phyloP scores from a whole-genome alignment of 2,113 vertebrate species.

The Equus quagga region DNA sequence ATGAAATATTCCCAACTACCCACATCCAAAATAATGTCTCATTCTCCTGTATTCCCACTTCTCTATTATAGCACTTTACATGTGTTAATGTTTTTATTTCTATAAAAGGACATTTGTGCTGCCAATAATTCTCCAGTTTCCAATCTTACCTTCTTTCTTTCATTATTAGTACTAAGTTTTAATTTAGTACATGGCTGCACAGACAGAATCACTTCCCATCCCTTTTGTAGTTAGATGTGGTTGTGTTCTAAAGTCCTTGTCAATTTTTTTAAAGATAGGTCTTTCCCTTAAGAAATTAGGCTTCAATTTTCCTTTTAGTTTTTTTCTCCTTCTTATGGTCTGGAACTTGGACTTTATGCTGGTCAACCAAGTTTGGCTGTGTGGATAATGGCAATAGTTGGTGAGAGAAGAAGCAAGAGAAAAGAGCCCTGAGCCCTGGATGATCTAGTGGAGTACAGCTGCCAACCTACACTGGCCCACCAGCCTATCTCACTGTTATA shows the following conservation, averaged over 20 bases:
- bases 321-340: not conserved
- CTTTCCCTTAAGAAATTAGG: not conserved
- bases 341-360: not conserved
- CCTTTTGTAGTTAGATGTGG: not conserved
- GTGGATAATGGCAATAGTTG: not conserved
- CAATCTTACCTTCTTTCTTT: not conserved
- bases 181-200: not conserved
- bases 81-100: not conserved
- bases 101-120: not conserved
- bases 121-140: not conserved
- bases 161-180: not conserved
- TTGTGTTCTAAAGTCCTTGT: not conserved
- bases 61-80: not conserved
- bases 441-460: not conserved
- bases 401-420: not conserved
- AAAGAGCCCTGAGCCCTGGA: accelerated
- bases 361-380: not conserved
- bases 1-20: not conserved
- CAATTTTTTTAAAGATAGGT: not conserved
- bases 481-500: not conserved
- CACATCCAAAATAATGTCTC: not conserved
- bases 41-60: not conserved
- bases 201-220: not conserved
- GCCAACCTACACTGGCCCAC: no score
- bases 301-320: not conserved